Percentiles rank a stretch among this genome's conserved stretches.
These are phyloP conservation scores for Rhyacichthys aspro DNA, from an alignment of 2,797 vertebrate species.

Conservation along the genomic window DNA sequence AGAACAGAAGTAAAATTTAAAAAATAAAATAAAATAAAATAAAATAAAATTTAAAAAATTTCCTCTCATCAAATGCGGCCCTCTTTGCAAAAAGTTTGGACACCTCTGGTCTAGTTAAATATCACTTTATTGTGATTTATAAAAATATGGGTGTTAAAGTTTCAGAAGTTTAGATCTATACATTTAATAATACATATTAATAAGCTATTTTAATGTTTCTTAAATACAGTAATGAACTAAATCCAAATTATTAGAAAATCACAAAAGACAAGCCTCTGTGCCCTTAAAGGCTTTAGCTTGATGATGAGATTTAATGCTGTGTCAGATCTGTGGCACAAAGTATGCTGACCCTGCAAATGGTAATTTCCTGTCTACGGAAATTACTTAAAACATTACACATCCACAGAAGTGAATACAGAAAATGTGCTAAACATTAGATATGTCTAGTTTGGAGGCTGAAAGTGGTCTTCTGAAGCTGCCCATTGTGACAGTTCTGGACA, in stretches of 20 bases:
- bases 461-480: conserved; percentile 42
- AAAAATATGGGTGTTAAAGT: too few relatives aligned
- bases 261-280: conserved; percentile 3
- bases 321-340: conserved; percentile 13
- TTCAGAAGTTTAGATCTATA: neutral
- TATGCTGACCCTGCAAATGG: conserved; percentile 31
- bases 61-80: too few relatives aligned
- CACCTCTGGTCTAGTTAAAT: too few relatives aligned
- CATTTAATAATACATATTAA: neutral
- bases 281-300: conserved; percentile 4
- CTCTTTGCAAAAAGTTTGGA: too few relatives aligned
- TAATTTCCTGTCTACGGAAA: conserved; percentile 65
- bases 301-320: conserved; percentile 19
- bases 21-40: too few relatives aligned
- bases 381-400: conserved; percentile 42
- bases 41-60: too few relatives aligned
- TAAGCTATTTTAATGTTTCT: neutral
- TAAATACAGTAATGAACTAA: neutral
- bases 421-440: conserved; percentile 54
- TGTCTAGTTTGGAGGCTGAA: conserved; percentile 13
- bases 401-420: conserved; percentile 51
- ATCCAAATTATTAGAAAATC: neutral
- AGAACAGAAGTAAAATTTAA: too few relatives aligned
- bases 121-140: too few relatives aligned
- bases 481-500: conserved; percentile 52